These are phyloP conservation scores for Danionella cerebrum DNA, from an alignment of 2,113 vertebrate genomes.

Conservation along the genomic window DNA sequence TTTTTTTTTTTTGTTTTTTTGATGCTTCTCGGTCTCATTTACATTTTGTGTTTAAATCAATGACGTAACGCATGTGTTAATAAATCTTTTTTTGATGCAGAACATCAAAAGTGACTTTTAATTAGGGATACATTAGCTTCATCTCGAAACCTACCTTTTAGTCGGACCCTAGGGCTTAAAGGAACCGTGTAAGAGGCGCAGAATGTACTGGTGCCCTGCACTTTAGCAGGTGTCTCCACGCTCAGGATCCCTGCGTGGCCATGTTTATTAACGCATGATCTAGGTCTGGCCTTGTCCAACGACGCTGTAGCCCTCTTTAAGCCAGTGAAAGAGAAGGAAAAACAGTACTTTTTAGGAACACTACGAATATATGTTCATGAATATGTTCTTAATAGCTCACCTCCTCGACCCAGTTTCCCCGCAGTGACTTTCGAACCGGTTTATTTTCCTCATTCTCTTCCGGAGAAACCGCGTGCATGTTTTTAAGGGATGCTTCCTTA, in stretches of 20 bases:
- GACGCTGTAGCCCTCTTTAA: conserved; percentile 41
- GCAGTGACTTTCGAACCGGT: conserved; percentile 18
- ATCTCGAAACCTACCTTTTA: conserved; percentile 52
- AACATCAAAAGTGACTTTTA: too few relatives aligned
- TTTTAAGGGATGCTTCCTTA: neutral
- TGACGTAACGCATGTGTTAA: too few relatives aligned
- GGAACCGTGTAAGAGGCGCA: conserved; percentile 39
- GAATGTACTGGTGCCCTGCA: conserved; percentile 47
- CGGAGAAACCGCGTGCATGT: conserved; percentile 32
- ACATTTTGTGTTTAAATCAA: too few relatives aligned
- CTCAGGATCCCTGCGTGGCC: conserved; percentile 53
- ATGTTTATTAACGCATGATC: conserved; percentile 25
- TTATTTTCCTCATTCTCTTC: neutral
- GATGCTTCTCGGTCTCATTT: too few relatives aligned
- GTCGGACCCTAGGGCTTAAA: conserved; percentile 37
- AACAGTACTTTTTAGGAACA: neutral
- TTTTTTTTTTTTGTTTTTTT: too few relatives aligned
- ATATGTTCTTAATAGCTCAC: conserved; percentile 30
- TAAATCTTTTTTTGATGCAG: too few relatives aligned
- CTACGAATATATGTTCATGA: too few relatives aligned
- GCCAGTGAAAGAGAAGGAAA: neutral
- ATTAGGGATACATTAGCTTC: too few relatives aligned
- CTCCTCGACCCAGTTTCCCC: conserved; percentile 51
- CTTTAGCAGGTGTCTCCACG: conserved; percentile 31
- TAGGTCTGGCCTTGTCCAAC: conserved; percentile 21